Conservation (phyloP, 2,888 invertebrate genomes). For the Drosophila algonquin region DNA sequence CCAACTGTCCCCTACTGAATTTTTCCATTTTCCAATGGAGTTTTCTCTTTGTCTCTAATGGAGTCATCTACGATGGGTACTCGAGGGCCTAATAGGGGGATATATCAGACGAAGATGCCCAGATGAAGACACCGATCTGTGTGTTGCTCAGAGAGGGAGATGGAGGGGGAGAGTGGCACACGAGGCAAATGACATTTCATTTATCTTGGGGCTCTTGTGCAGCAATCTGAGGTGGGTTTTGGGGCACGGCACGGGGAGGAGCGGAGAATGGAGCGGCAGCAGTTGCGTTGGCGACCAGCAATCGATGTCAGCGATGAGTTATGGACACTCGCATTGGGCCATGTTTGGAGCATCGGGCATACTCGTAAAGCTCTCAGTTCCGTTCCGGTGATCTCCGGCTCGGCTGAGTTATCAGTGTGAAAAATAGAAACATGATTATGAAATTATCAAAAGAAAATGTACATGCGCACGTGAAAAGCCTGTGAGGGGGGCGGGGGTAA, state of each 20-base stretch:
- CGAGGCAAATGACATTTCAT: slow-evolving; percentile 71
- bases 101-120: slow-evolving; percentile 19
- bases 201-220: slow-evolving; percentile 55
- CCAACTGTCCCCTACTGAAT: neutral
- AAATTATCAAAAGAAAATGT: slow-evolving; percentile 59
- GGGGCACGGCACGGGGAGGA: slow-evolving; percentile 5
- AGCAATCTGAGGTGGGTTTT: slow-evolving; percentile 58
- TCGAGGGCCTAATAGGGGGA: slow-evolving; percentile 33
- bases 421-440: slow-evolving; percentile 75
- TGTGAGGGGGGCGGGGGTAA: neutral
- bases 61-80: slow-evolving; percentile 30
- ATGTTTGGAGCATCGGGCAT: slow-evolving; percentile 12
- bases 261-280: neutral
- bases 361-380: slow-evolving; percentile 62
- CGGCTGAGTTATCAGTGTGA: slow-evolving; percentile 63
- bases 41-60: slow-evolving; percentile 20
- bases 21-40: slow-evolving; percentile 1
- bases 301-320: slow-evolving; percentile 59
- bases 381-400: slow-evolving; percentile 65
- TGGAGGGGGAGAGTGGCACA: slow-evolving; percentile 1
- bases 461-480: slow-evolving; percentile 2
- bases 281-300: slow-evolving; percentile 51
- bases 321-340: slow-evolving; percentile 38
- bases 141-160: neutral
- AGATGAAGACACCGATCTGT: slow-evolving; percentile 22